phyloP scores from a whole-genome alignment of 2,888 invertebrate genomes.

The Vanessa cardui region DNA sequence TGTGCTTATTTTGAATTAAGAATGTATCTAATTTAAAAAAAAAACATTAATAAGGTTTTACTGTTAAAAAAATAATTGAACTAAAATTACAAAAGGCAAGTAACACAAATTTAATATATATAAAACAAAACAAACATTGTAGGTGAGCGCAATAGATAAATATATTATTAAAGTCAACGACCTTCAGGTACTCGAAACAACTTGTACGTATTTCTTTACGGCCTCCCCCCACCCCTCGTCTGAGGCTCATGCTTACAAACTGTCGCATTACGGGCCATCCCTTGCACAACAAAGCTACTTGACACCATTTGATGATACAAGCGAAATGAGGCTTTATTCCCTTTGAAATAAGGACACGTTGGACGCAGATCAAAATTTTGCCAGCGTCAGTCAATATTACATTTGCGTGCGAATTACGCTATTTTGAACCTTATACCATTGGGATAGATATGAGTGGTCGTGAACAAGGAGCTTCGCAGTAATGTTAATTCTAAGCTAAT shows the following conservation, averaged over 20 bases:
- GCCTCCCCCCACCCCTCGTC: slow-evolving; percentile 58
- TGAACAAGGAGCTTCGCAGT: slow-evolving; percentile 52
- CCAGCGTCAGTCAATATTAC: slow-evolving; percentile 49
- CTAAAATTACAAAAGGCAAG: neutral
- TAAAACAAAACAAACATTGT: slow-evolving; percentile 25
- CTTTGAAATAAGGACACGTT: slow-evolving; percentile 44
- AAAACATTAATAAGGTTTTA: too few species aligned
- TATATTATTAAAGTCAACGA: slow-evolving; percentile 71
- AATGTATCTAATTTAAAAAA: too few species aligned
- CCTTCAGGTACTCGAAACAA: slow-evolving; percentile 63
- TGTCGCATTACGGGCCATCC: slow-evolving; percentile 79
- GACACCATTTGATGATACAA: slow-evolving; percentile 34
- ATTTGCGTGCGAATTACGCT: slow-evolving; percentile 42
- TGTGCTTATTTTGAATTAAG: too few species aligned
- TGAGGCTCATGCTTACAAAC: slow-evolving; percentile 82
- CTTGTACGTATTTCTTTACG: slow-evolving; percentile 77
- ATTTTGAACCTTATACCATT: slow-evolving; percentile 54
- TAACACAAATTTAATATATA: neutral
- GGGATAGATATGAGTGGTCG: slow-evolving; percentile 51
- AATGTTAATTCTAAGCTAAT: slow-evolving; percentile 77
- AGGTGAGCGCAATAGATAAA: slow-evolving; percentile 47
- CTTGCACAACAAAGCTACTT: slow-evolving; percentile 62
- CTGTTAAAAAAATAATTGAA: neutral
- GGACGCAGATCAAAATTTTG: slow-evolving; percentile 49
- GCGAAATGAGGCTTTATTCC: slow-evolving; percentile 55